These are phyloP conservation scores for Drosophila nigricruria DNA, from an alignment of 2,888 invertebrate species.

Conservation along the genomic window DNA sequence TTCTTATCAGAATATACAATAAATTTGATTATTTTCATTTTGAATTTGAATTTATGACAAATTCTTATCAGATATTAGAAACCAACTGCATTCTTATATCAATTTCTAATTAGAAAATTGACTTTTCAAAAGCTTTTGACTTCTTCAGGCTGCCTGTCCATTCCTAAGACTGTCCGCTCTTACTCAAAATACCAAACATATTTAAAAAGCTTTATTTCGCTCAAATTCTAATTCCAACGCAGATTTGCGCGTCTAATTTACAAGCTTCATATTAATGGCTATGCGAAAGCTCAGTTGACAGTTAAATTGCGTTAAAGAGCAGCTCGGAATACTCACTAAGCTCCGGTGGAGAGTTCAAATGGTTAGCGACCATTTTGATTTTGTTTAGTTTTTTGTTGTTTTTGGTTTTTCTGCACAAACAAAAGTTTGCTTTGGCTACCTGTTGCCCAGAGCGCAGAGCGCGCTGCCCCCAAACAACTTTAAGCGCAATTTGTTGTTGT, in stretches of 20 bases:
- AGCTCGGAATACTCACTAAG: background rate
- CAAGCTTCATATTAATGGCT: constrained; percentile 26
- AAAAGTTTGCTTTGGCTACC: constrained; percentile 36
- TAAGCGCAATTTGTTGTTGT: constrained; percentile 15
- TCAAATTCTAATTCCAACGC: background rate
- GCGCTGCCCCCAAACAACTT: constrained; percentile 28
- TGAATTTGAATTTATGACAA: rapidly evolving
- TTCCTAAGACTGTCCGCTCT: too few species aligned
- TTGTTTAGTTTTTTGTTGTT: background rate
- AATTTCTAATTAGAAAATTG: background rate
- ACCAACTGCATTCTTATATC: background rate
- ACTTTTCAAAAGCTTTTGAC: background rate
- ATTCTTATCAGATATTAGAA: background rate
- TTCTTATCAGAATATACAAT: background rate
- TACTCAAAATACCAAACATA: background rate
- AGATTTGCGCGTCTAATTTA: constrained; percentile 7
- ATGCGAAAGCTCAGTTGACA: constrained; percentile 31
- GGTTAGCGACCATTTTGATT: constrained; percentile 23
- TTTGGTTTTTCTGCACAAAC: constrained; percentile 32
- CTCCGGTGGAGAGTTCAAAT: constrained; percentile 22
- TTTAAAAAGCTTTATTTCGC: background rate
- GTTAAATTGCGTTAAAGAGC: constrained; percentile 28
- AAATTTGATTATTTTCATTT: background rate
- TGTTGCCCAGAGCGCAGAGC: constrained; percentile 47
- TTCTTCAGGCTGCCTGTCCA: background rate